Evolutionary conservation across 2,113 vertebrate genomes (phyloP), one percentile per base, ranked within the genome.

Genomic region (Lepisosteus oculatus): DNA sequence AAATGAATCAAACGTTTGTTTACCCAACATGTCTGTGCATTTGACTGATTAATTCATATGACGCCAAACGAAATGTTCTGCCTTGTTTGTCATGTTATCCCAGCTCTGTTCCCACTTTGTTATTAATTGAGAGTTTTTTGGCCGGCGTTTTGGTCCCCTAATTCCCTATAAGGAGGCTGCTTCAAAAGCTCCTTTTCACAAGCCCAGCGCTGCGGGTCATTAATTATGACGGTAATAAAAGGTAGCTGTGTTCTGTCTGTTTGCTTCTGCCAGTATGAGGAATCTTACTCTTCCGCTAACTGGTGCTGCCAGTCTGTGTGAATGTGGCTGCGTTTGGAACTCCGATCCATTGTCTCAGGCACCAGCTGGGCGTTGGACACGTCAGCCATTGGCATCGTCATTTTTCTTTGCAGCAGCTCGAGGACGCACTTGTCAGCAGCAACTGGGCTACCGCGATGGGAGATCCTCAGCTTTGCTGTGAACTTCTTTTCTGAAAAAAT

Each of bases 31-130:
- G 84, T 87, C 77, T 82, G 84, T 83, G 9, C 82, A 14, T 89
- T 87, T 81, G 87, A 80, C 85, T 88, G 88, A 93, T 92, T 92
- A 90, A 93, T 91, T 91, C 90, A 65, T 87, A 82, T 67, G 77
- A 84, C 65, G 89, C 90, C 91, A 93, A 84, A 89, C 69, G 65
- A 68, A 80, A 91, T 94, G 91, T 93, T 94, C 93, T 93, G 90
- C 88, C 78, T 82, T 88, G 92, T 90, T 93, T 85, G 84, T 93
- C 90, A 90, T 85, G 76, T 83, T 80, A 81, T 15, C 64, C 44
- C 1, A 69, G 78, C 82, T 68, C 74, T 42, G 78, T 82, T 73
- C 80, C 76, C 81, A 64, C 72, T 68, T 73, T 75, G 45, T 62
- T 15, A 82, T 81, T 74, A 68, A 77, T 68, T 70, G 3, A 74